These are phyloP conservation scores for Polypedilum vanderplanki DNA, from an alignment of 1,140 invertebrate species.

Conservation along the genomic window DNA sequence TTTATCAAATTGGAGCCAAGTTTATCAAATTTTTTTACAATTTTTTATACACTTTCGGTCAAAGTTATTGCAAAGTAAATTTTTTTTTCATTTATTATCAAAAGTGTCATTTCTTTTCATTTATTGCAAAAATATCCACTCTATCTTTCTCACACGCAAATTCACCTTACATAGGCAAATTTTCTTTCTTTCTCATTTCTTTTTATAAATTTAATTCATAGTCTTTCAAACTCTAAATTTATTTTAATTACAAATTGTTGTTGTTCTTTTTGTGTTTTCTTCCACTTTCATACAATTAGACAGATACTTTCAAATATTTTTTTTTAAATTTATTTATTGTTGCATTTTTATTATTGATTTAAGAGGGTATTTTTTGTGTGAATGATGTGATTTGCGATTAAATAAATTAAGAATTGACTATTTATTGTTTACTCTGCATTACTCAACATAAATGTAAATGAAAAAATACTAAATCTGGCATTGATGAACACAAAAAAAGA, in stretches of 20 bases:
- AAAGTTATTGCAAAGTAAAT: not conserved
- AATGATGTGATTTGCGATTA: not conserved
- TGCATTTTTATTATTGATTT: not conserved
- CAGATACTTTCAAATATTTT: not conserved
- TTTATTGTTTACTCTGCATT: too few species aligned
- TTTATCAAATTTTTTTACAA: not conserved
- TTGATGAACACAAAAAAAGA: too few species aligned
- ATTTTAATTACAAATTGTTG: not conserved
- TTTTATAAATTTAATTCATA: conserved; percentile 20
- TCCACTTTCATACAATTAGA: not conserved
- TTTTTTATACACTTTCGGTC: not conserved
- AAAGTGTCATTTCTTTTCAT: not conserved
- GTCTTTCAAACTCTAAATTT: conserved; percentile 13
- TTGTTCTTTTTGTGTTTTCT: not conserved
- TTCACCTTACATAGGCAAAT: not conserved
- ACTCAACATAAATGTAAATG: too few species aligned
- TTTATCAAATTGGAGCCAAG: not conserved
- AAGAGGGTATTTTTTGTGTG: not conserved
- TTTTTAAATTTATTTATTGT: not conserved
- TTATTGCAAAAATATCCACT: not conserved
- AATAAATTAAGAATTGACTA: too few species aligned
- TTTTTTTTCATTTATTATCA: not conserved
- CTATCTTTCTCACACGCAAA: too few species aligned
- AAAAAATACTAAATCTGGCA: too few species aligned
- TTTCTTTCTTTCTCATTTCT: not conserved